These are phyloP conservation scores for Psettodes erumei DNA, from an alignment of 2,113 vertebrate genomes.

Conservation along the genomic window DNA sequence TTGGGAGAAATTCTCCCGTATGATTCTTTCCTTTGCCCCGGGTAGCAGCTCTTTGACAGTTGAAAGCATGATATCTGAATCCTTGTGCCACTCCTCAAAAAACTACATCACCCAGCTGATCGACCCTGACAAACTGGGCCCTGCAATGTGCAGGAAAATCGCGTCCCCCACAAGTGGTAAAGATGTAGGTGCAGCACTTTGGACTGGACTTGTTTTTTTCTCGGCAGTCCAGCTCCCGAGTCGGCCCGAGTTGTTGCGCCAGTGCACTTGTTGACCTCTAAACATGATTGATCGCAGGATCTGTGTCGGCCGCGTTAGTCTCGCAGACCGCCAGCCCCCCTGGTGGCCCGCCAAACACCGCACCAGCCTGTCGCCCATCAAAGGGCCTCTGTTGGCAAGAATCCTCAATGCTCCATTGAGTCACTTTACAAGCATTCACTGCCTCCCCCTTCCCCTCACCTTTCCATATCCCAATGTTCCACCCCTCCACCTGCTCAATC, in stretches of 20 bases:
- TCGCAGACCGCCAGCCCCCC: constrained; percentile 39
- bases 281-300: constrained; percentile 70
- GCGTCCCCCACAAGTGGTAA: constrained; percentile 8
- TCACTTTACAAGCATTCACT: constrained; percentile 42
- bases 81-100: constrained; percentile 36
- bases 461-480: not conserved
- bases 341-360: constrained; percentile 51
- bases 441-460: not conserved
- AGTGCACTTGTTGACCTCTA: constrained; percentile 52
- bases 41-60: constrained; percentile 44
- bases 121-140: constrained; percentile 1
- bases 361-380: constrained; percentile 47
- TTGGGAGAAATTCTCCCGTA: constrained; percentile 18
- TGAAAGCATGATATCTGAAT: constrained; percentile 29
- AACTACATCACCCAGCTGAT: constrained; percentile 46
- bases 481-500: not conserved
- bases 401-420: constrained; percentile 50
- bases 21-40: constrained; percentile 1
- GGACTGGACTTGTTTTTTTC: constrained; percentile 31
- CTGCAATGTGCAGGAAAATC: not conserved
- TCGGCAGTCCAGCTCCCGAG: constrained; percentile 52
- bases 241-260: constrained; percentile 45
- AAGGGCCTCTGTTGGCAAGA: constrained; percentile 70
- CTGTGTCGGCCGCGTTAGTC: constrained; percentile 61
- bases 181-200: constrained; percentile 49